Evolutionary conservation across 2,797 vertebrate genomes (phyloP), one percentile per base, ranked within the genome.

Genomic region (Xerus rutilus): DNA sequence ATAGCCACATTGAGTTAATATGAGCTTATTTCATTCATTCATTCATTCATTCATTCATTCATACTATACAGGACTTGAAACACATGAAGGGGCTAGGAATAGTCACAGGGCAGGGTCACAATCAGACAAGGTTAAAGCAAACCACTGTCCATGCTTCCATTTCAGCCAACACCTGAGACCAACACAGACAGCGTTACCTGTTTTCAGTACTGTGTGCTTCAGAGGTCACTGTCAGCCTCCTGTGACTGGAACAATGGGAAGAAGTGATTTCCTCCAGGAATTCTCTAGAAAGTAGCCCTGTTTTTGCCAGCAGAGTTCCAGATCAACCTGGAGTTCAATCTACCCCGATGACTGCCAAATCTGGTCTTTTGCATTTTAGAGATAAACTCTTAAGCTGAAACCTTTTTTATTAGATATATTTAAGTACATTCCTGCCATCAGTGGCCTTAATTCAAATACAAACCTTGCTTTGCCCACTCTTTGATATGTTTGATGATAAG

Each of bases 131-230:
- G 20, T 11, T 82, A 86, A 91, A 2, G 17, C 88, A 93, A 43
- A 67, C 30, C 47, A 49, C 17, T 49, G 14, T 39, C 69, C 67
- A 90, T 15, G n/a, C 94, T 83, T 83, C 76, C 82, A 77, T 83
- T n/a, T 12, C 17, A 74, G 82, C 92, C 91, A 89, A 74, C 94
- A 96, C 30, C 12, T 97, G 94, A 96, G 43, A 93, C 0, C 45
- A 96, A 97, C 14, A 67, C 81, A 73, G 97, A 93, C 65, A 57
- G 21, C 96, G 97, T 62, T 98, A 98, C 98, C 98, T 98, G 94
- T 93, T 73, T 88, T 70, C 87, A 94, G 64, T 92, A 47, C 52
- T 7, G 59, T 25, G 47, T 65, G 72, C 1, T 83, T 83, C 67
- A 5, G 78, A 93, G 54, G 70, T 70, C 28, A 73, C 49, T 10